Evolutionary conservation across 2,888 invertebrate species (phyloP), one percentile per base, ranked within the genome.

Genomic region (Amaurobius ferox): DNA sequence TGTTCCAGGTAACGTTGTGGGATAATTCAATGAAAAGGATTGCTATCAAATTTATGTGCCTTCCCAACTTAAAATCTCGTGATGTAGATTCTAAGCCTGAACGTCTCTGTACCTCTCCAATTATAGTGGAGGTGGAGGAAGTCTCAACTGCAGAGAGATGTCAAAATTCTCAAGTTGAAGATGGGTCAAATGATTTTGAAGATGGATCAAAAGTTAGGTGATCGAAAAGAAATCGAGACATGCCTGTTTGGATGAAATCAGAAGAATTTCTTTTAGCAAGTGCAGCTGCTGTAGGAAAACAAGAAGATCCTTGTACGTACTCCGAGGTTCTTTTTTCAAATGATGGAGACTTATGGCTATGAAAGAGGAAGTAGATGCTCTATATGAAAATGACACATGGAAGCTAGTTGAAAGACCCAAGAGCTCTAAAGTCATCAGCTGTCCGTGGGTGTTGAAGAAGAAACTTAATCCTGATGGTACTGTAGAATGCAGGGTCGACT

Each of bases 61-160:
- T 68, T n/a, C 48, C 11, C 62, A 62, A 1, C 35, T 35, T 5
- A 28, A 74, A 74, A 39, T 39, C 74, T 13, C 32, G 39, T 11
- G 32, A 74, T 64, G 62, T 74, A 9, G 35, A 62, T 39, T 74
- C 62, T 29, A 74, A 74, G 29, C 32, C 62, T 23, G 64, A 74
- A 74, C 13, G 23, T 30, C 16, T 72, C 1, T 48, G 72, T 30
- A 55, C 32, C 19, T 30, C 72, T 72, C 16, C 55, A 29, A 30
- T 61, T 13, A 30, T 30, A 29, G 72, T 71, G 44, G 71, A 71
- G 71, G 71, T 44, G 29, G 71, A 71, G 67, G 39, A 39, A 70
- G 44, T 9, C 2, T 9, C 23, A 44, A 26, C 6, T 30, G 30
- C n/a, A 55, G 13, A 32, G 30, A 55, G 13, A 19, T 19, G n/a